Percentiles rank a stretch among this genome's conserved stretches.
phyloP scores from a whole-genome alignment of 1,140 invertebrate genomes.

The Bombus haemorrhoidalis region DNA sequence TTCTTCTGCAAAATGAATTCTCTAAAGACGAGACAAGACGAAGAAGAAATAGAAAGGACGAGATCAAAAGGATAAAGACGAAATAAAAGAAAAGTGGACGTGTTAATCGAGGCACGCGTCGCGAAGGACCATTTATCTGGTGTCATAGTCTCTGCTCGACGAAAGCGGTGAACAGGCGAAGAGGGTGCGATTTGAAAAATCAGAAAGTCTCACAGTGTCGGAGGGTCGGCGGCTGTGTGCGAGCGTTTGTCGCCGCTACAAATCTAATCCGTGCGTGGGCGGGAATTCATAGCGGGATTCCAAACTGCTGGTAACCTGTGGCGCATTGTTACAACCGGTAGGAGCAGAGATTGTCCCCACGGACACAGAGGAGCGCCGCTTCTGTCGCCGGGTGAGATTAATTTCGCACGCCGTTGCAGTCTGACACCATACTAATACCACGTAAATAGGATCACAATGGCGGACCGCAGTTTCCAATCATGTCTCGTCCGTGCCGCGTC shows the following conservation, averaged over 20 bases:
- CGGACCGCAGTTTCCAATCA: conserved; percentile 79
- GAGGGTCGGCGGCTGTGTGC: background rate
- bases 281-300: conserved; percentile 60
- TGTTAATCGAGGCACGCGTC: too few relatives aligned
- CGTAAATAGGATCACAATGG: conserved; percentile 80
- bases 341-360: conserved; percentile 60
- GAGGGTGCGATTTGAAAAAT: conserved; percentile 29
- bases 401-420: conserved; percentile 76
- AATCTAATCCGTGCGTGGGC: conserved; percentile 60
- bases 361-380: conserved; percentile 50
- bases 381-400: conserved; percentile 73
- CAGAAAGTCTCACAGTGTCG: conserved; percentile 21
- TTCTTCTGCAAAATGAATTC: too few relatives aligned
- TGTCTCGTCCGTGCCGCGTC: conserved; percentile 68
- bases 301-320: conserved; percentile 62
- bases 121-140: too few relatives aligned
- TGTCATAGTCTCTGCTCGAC: background rate
- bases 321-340: conserved; percentile 62
- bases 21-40: too few relatives aligned
- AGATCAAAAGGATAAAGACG: too few relatives aligned
- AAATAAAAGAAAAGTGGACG: too few relatives aligned
- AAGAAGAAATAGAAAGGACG: too few relatives aligned
- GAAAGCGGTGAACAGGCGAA: background rate
- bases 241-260: conserved; percentile 30
- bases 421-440: conserved; percentile 77